Evolutionary conservation across 2,113 vertebrate species (phyloP).

Genomic region (Alligator sinensis): DNA sequence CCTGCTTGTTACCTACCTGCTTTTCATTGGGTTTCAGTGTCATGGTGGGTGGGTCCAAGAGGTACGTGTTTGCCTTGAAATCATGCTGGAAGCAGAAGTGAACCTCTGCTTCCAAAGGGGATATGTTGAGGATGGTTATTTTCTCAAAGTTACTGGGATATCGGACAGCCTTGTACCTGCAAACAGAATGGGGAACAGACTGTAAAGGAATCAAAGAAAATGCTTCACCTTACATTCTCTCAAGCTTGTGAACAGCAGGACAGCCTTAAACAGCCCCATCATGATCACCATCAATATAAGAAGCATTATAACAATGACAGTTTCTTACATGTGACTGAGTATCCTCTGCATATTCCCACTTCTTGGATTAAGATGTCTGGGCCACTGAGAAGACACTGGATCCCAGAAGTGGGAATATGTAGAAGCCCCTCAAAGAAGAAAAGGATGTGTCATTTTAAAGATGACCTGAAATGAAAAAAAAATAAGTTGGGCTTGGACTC

Average conservation of each 20-base stretch:
- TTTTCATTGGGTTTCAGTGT: slow-evolving; percentile 84
- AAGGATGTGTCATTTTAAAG: neutral
- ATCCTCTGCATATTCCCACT: rapidly evolving
- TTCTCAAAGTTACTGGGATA: slow-evolving; percentile 85
- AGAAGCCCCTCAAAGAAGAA: neutral
- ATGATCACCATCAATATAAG: neutral
- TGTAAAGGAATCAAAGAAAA: neutral
- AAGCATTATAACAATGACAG: neutral
- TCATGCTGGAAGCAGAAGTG: slow-evolving; percentile 86
- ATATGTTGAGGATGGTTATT: slow-evolving; percentile 86
- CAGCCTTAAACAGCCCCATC: neutral
- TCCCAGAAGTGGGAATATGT: rapidly evolving
- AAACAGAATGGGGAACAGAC: neutral
- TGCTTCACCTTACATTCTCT: rapidly evolving
- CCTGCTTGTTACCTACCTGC: slow-evolving; percentile 77
- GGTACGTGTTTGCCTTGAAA: slow-evolving; percentile 82
- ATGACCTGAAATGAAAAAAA: neutral
- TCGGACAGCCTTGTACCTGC: slow-evolving; percentile 86
- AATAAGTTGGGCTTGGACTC: rapidly evolving
- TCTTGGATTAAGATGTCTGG: neutral
- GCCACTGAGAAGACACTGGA: neutral
- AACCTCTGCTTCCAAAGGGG: slow-evolving; percentile 80
- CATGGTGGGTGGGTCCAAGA: slow-evolving; percentile 88
- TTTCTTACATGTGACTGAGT: neutral
- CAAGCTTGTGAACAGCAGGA: neutral